phyloP scores from a whole-genome alignment of 2,888 invertebrate genomes.

The Tiliacea citrago region DNA sequence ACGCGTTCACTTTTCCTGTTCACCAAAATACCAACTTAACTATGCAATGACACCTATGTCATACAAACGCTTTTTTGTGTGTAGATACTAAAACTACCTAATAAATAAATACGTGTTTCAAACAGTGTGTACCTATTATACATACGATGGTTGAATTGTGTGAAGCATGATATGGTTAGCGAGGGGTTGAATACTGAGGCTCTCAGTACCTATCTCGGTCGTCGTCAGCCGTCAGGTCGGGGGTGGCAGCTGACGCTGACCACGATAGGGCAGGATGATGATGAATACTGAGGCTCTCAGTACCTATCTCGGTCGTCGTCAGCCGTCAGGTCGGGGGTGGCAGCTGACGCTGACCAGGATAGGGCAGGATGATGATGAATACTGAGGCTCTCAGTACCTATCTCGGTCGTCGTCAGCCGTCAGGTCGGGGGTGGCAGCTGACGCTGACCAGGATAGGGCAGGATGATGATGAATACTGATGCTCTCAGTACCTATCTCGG shows the following conservation, averaged over 20 bases:
- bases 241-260: not conserved
- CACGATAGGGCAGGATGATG: too few relatives aligned
- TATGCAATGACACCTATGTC: conserved; percentile 15
- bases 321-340: not conserved
- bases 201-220: not conserved
- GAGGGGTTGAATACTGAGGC: not conserved
- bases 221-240: not conserved
- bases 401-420: not conserved
- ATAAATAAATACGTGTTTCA: not conserved
- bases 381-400: not conserved
- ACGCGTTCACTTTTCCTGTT: conserved; percentile 48
- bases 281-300: not conserved
- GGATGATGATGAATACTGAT: not conserved
- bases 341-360: not conserved
- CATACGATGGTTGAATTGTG: not conserved
- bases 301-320: too few relatives aligned
- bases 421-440: not conserved
- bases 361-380: too few relatives aligned
- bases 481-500: not conserved
- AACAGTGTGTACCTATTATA: not conserved
- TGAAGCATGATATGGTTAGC: too few relatives aligned
- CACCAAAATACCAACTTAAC: conserved; percentile 32
- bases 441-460: too few relatives aligned
- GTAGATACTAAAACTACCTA: not conserved
- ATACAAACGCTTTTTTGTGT: conserved; percentile 3